These are phyloP conservation scores for Synanthedon formicaeformis DNA, from an alignment of 2,888 invertebrate species.

Conservation along the genomic window DNA sequence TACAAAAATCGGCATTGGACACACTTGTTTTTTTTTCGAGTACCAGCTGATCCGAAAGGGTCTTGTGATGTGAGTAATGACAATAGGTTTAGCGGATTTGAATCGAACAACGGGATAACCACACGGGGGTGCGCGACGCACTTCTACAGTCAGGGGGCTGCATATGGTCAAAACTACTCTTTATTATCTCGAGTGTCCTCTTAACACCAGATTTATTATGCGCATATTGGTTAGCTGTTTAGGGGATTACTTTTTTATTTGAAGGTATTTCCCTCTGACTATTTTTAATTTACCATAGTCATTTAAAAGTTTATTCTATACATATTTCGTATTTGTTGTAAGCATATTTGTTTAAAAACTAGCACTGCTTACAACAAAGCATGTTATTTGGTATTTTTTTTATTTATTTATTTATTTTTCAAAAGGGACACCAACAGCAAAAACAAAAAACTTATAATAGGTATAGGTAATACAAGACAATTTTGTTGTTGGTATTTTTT, in stretches of 20 bases:
- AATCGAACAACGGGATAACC: conserved; percentile 1
- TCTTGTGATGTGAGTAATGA: conserved; percentile 25
- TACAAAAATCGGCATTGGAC: background rate
- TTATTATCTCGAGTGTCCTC: conserved; percentile 57
- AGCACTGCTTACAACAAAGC: too few relatives aligned
- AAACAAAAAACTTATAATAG: too few relatives aligned
- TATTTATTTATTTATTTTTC: too few relatives aligned
- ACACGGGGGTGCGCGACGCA: background rate
- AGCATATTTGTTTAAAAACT: too few relatives aligned
- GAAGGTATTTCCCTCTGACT: conserved; percentile 1
- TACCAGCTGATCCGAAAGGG: conserved; percentile 42
- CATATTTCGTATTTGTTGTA: too few relatives aligned
- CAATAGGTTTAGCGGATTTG: conserved; percentile 51
- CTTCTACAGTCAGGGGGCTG: background rate
- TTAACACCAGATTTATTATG: conserved; percentile 44
- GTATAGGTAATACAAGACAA: too few relatives aligned
- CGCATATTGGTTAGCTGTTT: conserved; percentile 48
- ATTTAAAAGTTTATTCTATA: background rate
- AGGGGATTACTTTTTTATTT: conserved; percentile 8
- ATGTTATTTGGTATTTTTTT: too few relatives aligned
- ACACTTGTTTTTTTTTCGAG: conserved; percentile 19
- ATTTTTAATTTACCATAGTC: conserved; percentile 5
- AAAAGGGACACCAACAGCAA: too few relatives aligned
- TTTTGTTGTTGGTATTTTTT: too few relatives aligned
- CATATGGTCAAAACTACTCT: conserved; percentile 25